Evolutionary conservation across 2,113 vertebrate genomes (phyloP).

Genomic region (Myotis yumanensis): DNA sequence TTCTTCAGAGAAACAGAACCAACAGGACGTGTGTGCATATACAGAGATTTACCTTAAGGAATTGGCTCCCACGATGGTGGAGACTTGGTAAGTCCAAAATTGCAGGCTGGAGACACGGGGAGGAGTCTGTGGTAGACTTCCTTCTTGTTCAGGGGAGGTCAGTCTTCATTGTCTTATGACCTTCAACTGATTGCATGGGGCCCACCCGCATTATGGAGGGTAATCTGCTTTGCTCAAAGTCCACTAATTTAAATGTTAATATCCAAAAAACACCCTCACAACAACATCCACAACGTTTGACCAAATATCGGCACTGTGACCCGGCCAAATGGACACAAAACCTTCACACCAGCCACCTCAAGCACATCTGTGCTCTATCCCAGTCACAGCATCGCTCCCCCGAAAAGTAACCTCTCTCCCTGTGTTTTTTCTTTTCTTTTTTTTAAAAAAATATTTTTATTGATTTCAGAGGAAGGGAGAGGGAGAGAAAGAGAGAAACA

Average conservation of each 20-base stretch:
- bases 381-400: accelerated
- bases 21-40: accelerated
- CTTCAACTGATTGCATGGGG: background rate
- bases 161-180: background rate
- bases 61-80: background rate
- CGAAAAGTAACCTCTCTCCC: background rate
- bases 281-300: background rate
- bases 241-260: background rate
- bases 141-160: background rate
- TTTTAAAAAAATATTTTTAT: background rate
- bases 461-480: background rate
- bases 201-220: background rate
- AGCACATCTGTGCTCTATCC: background rate
- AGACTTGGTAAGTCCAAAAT: background rate
- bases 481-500: background rate
- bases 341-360: background rate
- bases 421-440: background rate
- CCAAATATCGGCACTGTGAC: background rate
- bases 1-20: background rate
- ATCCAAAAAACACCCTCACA: background rate
- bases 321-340: no score
- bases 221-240: background rate
- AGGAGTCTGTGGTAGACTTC: background rate
- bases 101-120: background rate
- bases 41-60: background rate